These are phyloP conservation scores for Epiblema foenella DNA, from an alignment of 2,888 invertebrate species.

Conservation along the genomic window DNA sequence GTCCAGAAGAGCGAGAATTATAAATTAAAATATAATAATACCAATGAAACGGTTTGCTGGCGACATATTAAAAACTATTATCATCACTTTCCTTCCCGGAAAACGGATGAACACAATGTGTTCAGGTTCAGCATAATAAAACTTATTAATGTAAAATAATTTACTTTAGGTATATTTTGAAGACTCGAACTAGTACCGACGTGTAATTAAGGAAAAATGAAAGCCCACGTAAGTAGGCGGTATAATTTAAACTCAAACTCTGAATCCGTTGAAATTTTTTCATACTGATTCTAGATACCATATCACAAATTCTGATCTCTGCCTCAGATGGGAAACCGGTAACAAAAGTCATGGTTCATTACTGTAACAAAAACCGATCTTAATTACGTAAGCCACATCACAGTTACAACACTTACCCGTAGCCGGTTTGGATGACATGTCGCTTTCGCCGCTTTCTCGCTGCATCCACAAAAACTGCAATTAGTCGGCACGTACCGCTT, in stretches of 20 bases:
- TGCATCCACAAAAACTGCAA: slow-evolving; percentile 69
- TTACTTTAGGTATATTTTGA: neutral
- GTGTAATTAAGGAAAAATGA: neutral
- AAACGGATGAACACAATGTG: neutral
- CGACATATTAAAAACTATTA: neutral
- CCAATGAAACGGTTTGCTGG: neutral
- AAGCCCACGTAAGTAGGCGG: no score
- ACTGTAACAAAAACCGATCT: slow-evolving; percentile 15
- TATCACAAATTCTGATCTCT: neutral
- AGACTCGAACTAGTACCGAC: no score
- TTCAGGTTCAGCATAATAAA: neutral
- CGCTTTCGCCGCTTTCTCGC: slow-evolving; percentile 79
- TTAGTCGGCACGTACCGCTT: slow-evolving; percentile 49
- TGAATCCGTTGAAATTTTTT: neutral
- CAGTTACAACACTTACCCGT: slow-evolving; percentile 55
- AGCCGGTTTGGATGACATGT: slow-evolving; percentile 67
- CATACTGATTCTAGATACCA: no score
- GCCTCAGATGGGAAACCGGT: neutral
- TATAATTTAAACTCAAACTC: neutral
- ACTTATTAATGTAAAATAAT: no score
- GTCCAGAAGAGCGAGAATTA: neutral
- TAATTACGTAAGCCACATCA: slow-evolving; percentile 45
- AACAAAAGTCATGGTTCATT: neutral
- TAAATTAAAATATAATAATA: neutral
- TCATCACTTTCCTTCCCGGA: slow-evolving; percentile 14